Base-by-base conservation (phyloP, 2,888 invertebrate species). In the Epinotia demarniana region DNA sequence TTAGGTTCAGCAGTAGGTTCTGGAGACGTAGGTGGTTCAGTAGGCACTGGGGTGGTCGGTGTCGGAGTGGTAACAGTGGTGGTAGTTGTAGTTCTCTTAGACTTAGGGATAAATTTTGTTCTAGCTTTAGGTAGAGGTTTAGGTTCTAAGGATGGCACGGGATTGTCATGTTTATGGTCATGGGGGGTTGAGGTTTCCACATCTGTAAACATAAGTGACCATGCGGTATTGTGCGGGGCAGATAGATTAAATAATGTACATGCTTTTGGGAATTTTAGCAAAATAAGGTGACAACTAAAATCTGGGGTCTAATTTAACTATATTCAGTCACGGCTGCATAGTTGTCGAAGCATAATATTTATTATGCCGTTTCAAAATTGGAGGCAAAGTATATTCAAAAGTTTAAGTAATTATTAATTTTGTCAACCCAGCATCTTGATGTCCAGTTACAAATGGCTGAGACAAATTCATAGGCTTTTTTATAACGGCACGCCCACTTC, bases 201-300 rank as follows among this genome's bases (percentile, higher is more conserved):
- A 92, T 92, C 94, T 94, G 94, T 81, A 93, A 92, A 92, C 92
- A 81, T 90, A 90, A 84, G 85, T 83, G 84, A 90, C 84, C 93
- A 92, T 94, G 94, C 94, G 87, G 82, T 80, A 85, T 87, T 87
- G 75, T 75, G 75, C 75, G 53, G 63, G 64, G 46, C 75, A 87
- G 86, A 87, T 86, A 87, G 82, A 81, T 83, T 79, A 80, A 62
- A 79, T 81, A 80, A 80, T 82, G 81, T 80, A 78, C 75, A 81
- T 83, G 84, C 82, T 82, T 82, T 72, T 73, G 62, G 78, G 53
- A 70, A 68, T 76, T 61, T 67, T 55, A 66, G 9, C 39, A 63
- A 27, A 62, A 13, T 49, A 12, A 53, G 8, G 16, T 53, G n/a
- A 5, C 46, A 49, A 27, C 12, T 49, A 49, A 49, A 16, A 16